phyloP scores from a whole-genome alignment of 2,797 vertebrate genomes.

The Nyctibius grandis region DNA sequence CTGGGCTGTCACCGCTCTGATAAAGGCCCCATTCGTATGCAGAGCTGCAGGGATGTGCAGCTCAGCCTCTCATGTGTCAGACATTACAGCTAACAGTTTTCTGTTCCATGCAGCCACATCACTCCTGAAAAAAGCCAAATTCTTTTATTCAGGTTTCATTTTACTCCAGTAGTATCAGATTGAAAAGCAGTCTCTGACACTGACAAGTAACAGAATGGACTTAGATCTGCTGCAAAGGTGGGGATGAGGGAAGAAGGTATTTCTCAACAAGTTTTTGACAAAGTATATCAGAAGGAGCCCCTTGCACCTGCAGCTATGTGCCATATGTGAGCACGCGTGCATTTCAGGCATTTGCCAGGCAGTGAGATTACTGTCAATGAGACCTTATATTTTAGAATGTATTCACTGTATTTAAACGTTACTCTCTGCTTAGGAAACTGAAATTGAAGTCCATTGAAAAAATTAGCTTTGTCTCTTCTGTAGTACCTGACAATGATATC shows the following conservation, averaged over 20 bases:
- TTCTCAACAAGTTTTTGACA: background rate
- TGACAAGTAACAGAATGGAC: background rate
- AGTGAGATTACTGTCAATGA: background rate
- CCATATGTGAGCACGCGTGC: accelerated
- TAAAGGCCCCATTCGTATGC: background rate
- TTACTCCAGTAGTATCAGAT: background rate
- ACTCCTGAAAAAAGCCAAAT: background rate
- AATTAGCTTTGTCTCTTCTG: background rate
- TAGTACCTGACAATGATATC: background rate
- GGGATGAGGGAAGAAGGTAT: background rate
- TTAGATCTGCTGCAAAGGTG: background rate
- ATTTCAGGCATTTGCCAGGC: background rate
- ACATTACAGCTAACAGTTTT: background rate
- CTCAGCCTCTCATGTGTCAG: accelerated
- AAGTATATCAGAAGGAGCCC: background rate
- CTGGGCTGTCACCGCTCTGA: background rate
- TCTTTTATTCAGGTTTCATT: background rate
- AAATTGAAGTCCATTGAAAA: background rate
- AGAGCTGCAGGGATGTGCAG: background rate
- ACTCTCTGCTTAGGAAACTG: background rate
- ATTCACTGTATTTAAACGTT: background rate
- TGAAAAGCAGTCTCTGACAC: background rate
- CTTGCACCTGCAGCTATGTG: background rate
- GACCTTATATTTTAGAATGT: background rate
- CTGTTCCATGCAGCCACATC: background rate